phyloP scores from a whole-genome alignment of 1,140 invertebrate genomes.

The Delia radicum region DNA sequence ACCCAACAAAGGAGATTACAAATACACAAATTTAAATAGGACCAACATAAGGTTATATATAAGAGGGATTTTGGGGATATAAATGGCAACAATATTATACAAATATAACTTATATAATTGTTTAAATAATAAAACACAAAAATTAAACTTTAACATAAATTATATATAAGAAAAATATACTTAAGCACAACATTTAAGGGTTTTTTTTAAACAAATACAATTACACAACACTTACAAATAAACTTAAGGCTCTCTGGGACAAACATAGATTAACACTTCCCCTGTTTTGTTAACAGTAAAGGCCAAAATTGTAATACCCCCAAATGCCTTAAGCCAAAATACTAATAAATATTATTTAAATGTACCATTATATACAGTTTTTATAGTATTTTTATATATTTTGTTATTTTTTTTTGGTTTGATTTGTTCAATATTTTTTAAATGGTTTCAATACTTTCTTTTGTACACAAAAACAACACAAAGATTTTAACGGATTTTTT shows the following conservation, averaged over 20 bases:
- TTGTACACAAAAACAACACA: conserved; percentile 8
- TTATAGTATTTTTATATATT: not conserved
- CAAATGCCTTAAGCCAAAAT: conserved; percentile 31
- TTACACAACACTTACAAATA: conserved; percentile 30
- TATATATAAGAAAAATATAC: conserved; percentile 23
- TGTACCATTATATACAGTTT: conserved; percentile 25
- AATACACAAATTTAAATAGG: not conserved
- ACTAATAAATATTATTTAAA: conserved; percentile 29
- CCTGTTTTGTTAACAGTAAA: no score
- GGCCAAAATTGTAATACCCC: not conserved
- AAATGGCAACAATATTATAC: not conserved
- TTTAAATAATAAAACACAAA: not conserved
- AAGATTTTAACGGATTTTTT: conserved; percentile 17
- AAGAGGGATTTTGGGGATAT: not conserved
- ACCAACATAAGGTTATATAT: conserved; percentile 4
- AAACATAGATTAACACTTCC: not conserved
- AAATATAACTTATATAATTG: not conserved
- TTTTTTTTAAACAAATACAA: conserved; percentile 29
- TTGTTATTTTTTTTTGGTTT: not conserved
- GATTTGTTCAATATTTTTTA: not conserved
- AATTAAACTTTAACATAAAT: not conserved
- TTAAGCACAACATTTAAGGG: conserved; percentile 32
- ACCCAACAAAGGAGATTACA: not conserved
- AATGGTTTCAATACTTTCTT: not conserved
- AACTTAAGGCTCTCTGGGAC: conserved; percentile 26